These are phyloP conservation scores for Zosterops hypoxanthus DNA, from an alignment of 2,113 vertebrate genomes.

Conservation along the genomic window DNA sequence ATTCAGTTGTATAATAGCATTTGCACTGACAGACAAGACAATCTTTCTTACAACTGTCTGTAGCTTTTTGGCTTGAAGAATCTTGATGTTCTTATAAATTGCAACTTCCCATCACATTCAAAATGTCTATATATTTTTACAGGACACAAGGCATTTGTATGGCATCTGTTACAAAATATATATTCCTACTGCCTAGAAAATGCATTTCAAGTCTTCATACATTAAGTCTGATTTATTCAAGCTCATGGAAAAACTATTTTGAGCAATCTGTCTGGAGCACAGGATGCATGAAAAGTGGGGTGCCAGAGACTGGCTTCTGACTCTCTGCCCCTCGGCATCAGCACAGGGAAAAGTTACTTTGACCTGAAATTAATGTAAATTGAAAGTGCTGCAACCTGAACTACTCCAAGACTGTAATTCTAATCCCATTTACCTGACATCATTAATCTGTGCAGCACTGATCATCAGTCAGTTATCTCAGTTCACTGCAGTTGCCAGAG, in stretches of 20 bases:
- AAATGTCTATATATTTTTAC: constrained; percentile 68
- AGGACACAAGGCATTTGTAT: constrained; percentile 65
- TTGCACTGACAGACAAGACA: constrained; percentile 69
- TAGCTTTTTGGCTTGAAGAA: constrained; percentile 61
- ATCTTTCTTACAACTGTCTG: constrained; percentile 66
- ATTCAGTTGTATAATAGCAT: constrained; percentile 56
- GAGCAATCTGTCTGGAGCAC: constrained; percentile 34
- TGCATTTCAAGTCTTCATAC: constrained; percentile 56
- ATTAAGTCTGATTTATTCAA: constrained; percentile 62
- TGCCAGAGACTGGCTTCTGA: background rate
- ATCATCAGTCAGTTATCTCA: constrained; percentile 3
- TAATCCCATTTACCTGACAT: constrained; percentile 19
- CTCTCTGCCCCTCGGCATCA: background rate
- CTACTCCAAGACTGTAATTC: background rate
- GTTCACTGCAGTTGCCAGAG: background rate
- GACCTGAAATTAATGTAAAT: constrained; percentile 22
- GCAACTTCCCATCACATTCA: constrained; percentile 58
- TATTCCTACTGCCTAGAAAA: constrained; percentile 44
- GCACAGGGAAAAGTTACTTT: background rate
- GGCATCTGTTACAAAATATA: constrained; percentile 65
- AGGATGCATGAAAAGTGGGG: background rate
- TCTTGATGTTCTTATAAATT: constrained; percentile 64
- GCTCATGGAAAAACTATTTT: constrained; percentile 27
- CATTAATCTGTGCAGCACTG: constrained; percentile 11
- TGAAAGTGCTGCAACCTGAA: constrained; percentile 10